Percentiles rank a stretch among this genome's conserved stretches.
phyloP scores from a whole-genome alignment of 2,797 vertebrate genomes.

The Catostomus latipinnis region DNA sequence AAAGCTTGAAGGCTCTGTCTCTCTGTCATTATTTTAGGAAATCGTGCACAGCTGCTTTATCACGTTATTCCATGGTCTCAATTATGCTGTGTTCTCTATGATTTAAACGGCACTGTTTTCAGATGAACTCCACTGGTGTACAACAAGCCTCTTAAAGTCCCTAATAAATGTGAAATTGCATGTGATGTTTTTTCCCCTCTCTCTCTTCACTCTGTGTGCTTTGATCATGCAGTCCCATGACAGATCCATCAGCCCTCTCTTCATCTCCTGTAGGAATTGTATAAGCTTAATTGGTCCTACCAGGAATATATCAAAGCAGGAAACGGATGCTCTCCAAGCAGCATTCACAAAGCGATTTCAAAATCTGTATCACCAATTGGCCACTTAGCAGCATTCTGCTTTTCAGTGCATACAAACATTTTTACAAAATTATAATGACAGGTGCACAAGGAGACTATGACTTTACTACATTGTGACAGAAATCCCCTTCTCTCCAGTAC shows the following conservation, averaged over 20 bases:
- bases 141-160: constrained; percentile 73
- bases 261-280: constrained; percentile 76
- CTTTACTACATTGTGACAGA: constrained; percentile 70
- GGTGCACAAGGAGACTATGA: constrained; percentile 62
- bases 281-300: constrained; percentile 78
- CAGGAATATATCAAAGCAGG: constrained; percentile 81
- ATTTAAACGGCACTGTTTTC: constrained; percentile 71
- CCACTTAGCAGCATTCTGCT: constrained; percentile 67
- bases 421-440: constrained; percentile 51
- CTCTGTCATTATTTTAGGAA: constrained; percentile 69
- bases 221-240: constrained; percentile 79
- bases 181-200: constrained; percentile 60
- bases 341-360: constrained; percentile 66
- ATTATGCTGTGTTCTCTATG: constrained; percentile 67
- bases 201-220: constrained; percentile 63
- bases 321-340: constrained; percentile 73
- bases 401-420: constrained; percentile 67
- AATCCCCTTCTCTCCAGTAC: constrained; percentile 69
- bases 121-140: constrained; percentile 68
- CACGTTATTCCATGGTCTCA: constrained; percentile 71
- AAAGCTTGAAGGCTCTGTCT: constrained; percentile 61
- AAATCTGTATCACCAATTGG: constrained; percentile 61
- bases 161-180: constrained; percentile 79
- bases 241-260: constrained; percentile 76
- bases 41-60: constrained; percentile 69